phyloP scores from a whole-genome alignment of 2,797 vertebrate genomes.

The Balearica regulorum region DNA sequence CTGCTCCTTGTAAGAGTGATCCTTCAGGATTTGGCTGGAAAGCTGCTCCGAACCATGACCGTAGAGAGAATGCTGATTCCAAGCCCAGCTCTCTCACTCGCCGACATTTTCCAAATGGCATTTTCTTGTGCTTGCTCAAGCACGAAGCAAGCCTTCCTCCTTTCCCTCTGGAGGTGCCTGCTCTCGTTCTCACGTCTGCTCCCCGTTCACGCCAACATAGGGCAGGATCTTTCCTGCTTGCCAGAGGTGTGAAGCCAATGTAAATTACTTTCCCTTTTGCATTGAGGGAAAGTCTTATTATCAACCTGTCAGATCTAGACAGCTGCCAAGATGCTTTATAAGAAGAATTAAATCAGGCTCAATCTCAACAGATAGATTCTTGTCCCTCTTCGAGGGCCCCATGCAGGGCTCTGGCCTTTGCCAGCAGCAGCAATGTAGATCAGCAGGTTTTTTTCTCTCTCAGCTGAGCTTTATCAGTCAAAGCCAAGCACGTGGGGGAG shows the following conservation, averaged over 20 bases:
- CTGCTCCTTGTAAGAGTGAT: background rate
- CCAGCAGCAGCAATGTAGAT: background rate
- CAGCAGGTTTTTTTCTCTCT: background rate
- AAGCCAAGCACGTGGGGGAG: background rate
- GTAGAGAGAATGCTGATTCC: conserved; percentile 30
- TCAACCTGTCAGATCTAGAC: conserved; percentile 55
- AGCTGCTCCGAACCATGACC: background rate
- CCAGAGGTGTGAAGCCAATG: conserved; percentile 62
- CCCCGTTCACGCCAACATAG: background rate
- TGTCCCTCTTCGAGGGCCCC: background rate
- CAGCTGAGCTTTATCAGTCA: background rate
- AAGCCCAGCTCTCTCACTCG: background rate
- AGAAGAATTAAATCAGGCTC: conserved; percentile 38
- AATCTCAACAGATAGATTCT: conserved; percentile 5
- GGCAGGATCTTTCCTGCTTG: conserved; percentile 41
- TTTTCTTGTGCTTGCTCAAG: background rate
- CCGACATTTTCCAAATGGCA: background rate
- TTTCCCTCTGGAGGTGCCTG: background rate
- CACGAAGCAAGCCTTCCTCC: background rate
- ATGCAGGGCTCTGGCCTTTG: conserved; percentile 8
- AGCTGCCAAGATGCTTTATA: conserved; percentile 51
- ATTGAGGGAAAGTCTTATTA: conserved; percentile 52
- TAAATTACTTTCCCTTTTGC: conserved; percentile 62
- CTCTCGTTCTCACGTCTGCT: background rate
- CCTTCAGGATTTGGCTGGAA: conserved; percentile 36